phyloP scores from a whole-genome alignment of 2,888 invertebrate species.

The Mythimna lalbum region DNA sequence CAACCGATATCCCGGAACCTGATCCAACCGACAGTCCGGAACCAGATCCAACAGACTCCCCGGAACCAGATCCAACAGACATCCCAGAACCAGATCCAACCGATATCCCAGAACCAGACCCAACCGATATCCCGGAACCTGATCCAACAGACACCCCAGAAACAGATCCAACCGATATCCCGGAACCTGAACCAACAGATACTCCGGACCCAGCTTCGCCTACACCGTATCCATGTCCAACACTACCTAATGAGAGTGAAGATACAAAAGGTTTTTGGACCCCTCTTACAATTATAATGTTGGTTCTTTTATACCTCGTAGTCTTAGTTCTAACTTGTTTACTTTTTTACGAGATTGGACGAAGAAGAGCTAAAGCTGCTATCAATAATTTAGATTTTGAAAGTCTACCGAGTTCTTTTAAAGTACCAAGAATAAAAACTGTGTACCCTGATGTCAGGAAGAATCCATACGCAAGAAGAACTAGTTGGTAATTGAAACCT shows the following conservation, averaged over 20 bases:
- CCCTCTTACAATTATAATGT: slow-evolving; percentile 62
- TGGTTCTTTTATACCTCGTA: slow-evolving; percentile 56
- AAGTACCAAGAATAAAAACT: slow-evolving; percentile 60
- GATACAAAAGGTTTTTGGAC: slow-evolving; percentile 58
- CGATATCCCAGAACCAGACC: neutral
- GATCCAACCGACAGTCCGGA: neutral
- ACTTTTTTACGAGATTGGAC: slow-evolving; percentile 61
- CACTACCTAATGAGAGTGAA: slow-evolving; percentile 12
- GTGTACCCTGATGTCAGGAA: slow-evolving; percentile 49
- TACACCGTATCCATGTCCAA: slow-evolving; percentile 36
- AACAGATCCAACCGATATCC: neutral
- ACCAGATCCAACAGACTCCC: neutral
- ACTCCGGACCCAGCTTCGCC: neutral
- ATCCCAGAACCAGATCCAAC: neutral
- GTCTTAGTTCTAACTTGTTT: slow-evolving; percentile 50
- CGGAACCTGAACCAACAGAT: neutral
- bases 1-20: neutral
- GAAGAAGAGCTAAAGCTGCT: slow-evolving; percentile 36
- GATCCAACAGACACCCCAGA: neutral
- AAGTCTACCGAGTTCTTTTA: slow-evolving; percentile 39
- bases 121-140: neutral
- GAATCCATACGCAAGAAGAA: slow-evolving; percentile 57
- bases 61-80: neutral
- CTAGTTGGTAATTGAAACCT: slow-evolving; percentile 25
- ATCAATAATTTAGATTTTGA: slow-evolving; percentile 40